Base-by-base conservation (phyloP, 2,888 invertebrate species). In the Cephus pygmeus region DNA sequence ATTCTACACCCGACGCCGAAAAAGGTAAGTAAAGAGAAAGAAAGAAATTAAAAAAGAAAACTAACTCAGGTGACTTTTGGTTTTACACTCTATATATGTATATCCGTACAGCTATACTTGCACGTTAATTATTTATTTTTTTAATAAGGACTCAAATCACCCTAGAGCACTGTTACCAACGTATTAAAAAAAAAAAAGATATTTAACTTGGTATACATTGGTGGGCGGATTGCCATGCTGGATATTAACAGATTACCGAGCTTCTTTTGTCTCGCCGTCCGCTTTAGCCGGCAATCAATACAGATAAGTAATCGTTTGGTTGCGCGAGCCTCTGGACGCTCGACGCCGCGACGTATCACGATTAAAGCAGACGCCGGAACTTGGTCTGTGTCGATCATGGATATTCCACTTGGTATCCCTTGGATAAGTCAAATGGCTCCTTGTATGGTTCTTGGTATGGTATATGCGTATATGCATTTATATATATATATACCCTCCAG, bases 1-100 rank as follows among this genome's bases (percentile, higher is more conserved):
- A 87, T 89, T 76, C 84, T 90, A 81, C 90, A 90, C 82, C 90
- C 91, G 69, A 90, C 91, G 56, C 91, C 92, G 73, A 92, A 92
- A 92, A 92, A 92, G 92, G 93, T 93, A 89, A 87, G 91, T 82
- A 12, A 15, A 35, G 35, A 35, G 35, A 35, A 12, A 35, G 12
- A 12, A 12, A 35, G 3, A 12, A 15, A 4, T 12, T 35, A 3
- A 40, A 40, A 36, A 36, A 12, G 3, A 12, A 12, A 56, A 56
- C 9, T 6, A 6, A 15, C 0, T 15, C 40, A 23, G 15, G 40
- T 6, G 15, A 6, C 12, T 12, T 12, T 23, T 56, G 0, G 23
- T 23, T 56, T 9, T 23, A 23, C 23, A 6, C 56, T 56, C 6
- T 23, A 0, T 23, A 0, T 9, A 15, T 6, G 56, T 23, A 9